These are phyloP conservation scores for Tachysurus fulvidraco DNA, from an alignment of 2,113 vertebrate species.

Conservation along the genomic window DNA sequence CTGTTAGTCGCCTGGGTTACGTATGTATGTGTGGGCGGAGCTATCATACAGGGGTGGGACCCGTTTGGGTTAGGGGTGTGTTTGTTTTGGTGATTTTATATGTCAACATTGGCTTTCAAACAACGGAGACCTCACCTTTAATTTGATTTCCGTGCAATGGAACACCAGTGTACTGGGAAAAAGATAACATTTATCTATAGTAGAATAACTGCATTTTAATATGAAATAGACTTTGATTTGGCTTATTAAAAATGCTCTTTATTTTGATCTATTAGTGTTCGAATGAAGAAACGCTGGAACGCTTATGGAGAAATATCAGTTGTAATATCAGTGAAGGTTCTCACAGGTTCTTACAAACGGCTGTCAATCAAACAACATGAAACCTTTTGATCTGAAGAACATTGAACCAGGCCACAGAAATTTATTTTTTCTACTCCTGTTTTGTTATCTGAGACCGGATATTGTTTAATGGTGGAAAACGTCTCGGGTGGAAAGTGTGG, in stretches of 20 bases:
- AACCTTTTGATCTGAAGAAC: background rate
- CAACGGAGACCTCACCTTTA: no score
- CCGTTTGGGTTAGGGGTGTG: no score
- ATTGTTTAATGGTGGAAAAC: slow-evolving; percentile 48
- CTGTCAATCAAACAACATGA: background rate
- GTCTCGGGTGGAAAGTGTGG: background rate
- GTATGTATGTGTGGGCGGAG: no score
- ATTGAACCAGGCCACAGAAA: background rate
- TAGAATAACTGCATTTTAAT: background rate
- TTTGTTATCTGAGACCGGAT: slow-evolving; percentile 20
- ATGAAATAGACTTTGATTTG: background rate
- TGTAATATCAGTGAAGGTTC: no score
- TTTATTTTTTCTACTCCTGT: background rate
- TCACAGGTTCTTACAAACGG: background rate
- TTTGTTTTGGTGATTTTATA: no score
- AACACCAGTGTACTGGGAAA: no score
- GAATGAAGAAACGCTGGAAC: background rate
- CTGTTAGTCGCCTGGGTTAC: no score
- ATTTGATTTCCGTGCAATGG: no score
- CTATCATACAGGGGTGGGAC: no score
- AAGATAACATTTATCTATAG: no score
- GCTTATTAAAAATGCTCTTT: background rate
- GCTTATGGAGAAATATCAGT: background rate
- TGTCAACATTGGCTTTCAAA: no score
- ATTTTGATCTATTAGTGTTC: background rate